Conservation (phyloP, 1,140 invertebrate species). For the Pectinophora gossypiella region DNA sequence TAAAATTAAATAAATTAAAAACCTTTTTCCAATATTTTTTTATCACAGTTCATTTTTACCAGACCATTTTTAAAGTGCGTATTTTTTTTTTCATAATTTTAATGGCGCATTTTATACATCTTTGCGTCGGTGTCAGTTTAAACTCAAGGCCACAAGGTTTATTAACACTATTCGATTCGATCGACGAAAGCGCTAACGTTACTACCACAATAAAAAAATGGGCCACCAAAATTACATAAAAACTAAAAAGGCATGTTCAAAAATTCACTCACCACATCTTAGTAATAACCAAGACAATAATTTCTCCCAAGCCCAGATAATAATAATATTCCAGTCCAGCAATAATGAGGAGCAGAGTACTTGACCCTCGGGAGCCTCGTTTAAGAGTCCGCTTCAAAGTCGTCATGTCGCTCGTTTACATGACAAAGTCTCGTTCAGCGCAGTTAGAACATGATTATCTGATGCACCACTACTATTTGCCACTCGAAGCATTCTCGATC, state of each 20-base stretch:
- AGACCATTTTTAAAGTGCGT: no score
- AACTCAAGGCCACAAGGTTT: no score
- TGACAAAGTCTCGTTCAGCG: conserved; percentile 47
- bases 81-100: no score
- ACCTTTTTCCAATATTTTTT: no score
- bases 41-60: no score
- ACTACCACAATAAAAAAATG: background rate
- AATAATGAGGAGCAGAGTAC: background rate
- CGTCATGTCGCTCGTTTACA: conserved; percentile 53
- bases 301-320: background rate
- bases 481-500: conserved; percentile 2
- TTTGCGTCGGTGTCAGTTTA: no score
- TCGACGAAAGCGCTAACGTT: background rate
- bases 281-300: background rate
- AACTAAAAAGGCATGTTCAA: background rate
- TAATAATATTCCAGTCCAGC: no score
- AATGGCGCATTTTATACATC: no score
- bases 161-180: no score
- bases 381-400: conserved; percentile 9
- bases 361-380: background rate
- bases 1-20: no score
- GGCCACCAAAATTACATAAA: background rate
- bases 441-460: conserved; percentile 50
- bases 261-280: background rate
- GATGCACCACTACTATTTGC: conserved; percentile 17